phyloP scores from a whole-genome alignment of 2,797 vertebrate genomes.

The Clarias platycephalus region DNA sequence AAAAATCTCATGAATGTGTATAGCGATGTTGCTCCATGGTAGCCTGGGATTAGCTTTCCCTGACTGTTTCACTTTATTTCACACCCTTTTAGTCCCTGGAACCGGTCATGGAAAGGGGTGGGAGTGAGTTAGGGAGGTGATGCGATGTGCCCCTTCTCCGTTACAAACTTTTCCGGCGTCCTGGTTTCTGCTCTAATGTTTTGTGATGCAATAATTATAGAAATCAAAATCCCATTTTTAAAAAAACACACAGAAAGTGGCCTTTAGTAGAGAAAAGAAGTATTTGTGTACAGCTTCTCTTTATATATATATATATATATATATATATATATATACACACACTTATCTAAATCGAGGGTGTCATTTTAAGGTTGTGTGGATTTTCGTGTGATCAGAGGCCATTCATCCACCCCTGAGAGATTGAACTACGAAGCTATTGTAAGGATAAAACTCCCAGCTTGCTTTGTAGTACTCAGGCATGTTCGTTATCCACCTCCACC shows the following conservation, averaged over 20 bases:
- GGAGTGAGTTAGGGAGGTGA: background rate
- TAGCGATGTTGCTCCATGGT: slow-evolving; percentile 25
- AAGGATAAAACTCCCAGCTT: slow-evolving; percentile 23
- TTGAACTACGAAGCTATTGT: slow-evolving; percentile 26
- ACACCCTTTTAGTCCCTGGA: slow-evolving; percentile 2
- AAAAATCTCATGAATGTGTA: slow-evolving; percentile 8
- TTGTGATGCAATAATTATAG: slow-evolving; percentile 74
- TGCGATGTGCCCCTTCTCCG: slow-evolving; percentile 2
- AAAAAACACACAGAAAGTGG: slow-evolving; percentile 67
- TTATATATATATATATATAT: background rate
- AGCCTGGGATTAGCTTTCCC: slow-evolving; percentile 10
- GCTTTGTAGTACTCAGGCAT: slow-evolving; percentile 19
- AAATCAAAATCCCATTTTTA: slow-evolving; percentile 58
- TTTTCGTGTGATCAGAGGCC: slow-evolving; percentile 25
- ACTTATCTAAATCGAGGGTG: slow-evolving; percentile 62
- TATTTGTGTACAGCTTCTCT: slow-evolving; percentile 65
- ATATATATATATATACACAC: slow-evolving; percentile 13
- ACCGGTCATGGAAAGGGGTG: background rate
- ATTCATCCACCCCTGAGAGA: slow-evolving; percentile 32
- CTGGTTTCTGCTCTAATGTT: slow-evolving; percentile 56
- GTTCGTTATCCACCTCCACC: background rate
- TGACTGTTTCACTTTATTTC: slow-evolving; percentile 13
- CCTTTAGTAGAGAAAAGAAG: slow-evolving; percentile 67
- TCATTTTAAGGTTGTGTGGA: slow-evolving; percentile 36
- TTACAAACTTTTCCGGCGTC: slow-evolving; percentile 18